Base-by-base conservation (phyloP, 2,797 vertebrate genomes). In the Cephalopachus bancanus region DNA sequence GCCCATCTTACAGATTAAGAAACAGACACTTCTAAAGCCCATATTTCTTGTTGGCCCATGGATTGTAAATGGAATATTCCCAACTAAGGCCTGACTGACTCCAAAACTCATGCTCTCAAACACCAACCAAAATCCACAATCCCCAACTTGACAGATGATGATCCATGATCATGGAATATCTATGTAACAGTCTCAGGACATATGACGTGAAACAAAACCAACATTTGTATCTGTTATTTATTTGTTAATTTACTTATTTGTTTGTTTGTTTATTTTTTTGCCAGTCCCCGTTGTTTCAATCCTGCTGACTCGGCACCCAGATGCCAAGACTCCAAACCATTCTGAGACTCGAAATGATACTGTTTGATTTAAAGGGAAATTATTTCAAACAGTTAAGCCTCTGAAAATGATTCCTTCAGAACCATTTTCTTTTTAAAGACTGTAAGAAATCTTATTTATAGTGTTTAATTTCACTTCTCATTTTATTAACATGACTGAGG, bases 401-500 rank as follows among this genome's bases (percentile, higher is more conserved):
- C 85, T 62, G 74, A 59, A 80, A 92, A 94, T 7, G 49, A 91
- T 65, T 92, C 49, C 59, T 80, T 92, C 64, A 67, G 71, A 95
- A 76, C 20, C 59, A 78, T 91, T 96, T 97, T 89, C 74, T 94
- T 97, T 96, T 94, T 79, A 92, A 93, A 97, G 89, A 83, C 53
- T 75, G 67, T 84, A 91, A 93, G 79, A 96, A 97, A 96, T 97
- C 89, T 4, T 94, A 96, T 79, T 97, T 98, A 96, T 93, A n/a
- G 75, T 94, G 64, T 55, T 11, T 97, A 96, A 97, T 98, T 98
- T 98, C 64, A 59, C 55, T 96, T 93, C 55, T 89, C 75, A 93
- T 97, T 98, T 96, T 88, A 97, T 97, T 98, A 98, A 96, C 64
- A 83, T 84, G 20, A 91, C 71, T 57, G 19, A 95, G 80, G 51